A percentile compares a stretch with the other conserved stretches of the same genome.
These are phyloP conservation scores for Eupithecia pulchellata DNA, from an alignment of 2,888 invertebrate species.

Conservation along the genomic window DNA sequence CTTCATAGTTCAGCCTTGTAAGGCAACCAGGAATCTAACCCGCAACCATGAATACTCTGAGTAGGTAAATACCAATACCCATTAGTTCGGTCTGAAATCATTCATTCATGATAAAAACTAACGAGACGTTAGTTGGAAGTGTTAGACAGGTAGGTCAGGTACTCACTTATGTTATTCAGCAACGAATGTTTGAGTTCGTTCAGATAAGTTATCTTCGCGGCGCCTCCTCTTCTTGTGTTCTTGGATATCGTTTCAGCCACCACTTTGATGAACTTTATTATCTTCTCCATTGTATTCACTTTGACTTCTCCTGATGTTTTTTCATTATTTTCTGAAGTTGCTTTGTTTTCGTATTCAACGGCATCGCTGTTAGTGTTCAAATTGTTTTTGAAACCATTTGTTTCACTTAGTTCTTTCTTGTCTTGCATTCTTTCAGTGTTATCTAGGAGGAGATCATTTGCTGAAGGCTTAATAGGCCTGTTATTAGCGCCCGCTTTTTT, in stretches of 20 bases:
- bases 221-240: slow-evolving; percentile 72
- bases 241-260: slow-evolving; percentile 73
- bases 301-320: slow-evolving; percentile 43
- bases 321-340: slow-evolving; percentile 27
- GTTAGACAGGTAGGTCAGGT: not conserved
- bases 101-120: no score
- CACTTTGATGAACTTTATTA: slow-evolving; percentile 68
- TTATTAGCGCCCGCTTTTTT: not conserved
- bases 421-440: slow-evolving; percentile 9
- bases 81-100: no score
- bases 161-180: slow-evolving; percentile 88
- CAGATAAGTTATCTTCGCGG: slow-evolving; percentile 86
- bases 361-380: slow-evolving; percentile 5
- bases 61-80: no score
- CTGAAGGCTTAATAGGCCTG: not conserved
- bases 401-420: slow-evolving; percentile 25
- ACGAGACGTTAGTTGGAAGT: no score
- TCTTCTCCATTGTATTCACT: slow-evolving; percentile 59
- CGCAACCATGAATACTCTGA: not conserved
- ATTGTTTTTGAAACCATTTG: not conserved
- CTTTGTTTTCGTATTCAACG: slow-evolving; percentile 1
- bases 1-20: not conserved
- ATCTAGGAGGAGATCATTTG: not conserved
- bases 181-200: slow-evolving; percentile 85
- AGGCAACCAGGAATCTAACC: not conserved